Evolutionary conservation across 1,140 invertebrate species (phyloP).

Genomic region (Lasaia peninsularis): DNA sequence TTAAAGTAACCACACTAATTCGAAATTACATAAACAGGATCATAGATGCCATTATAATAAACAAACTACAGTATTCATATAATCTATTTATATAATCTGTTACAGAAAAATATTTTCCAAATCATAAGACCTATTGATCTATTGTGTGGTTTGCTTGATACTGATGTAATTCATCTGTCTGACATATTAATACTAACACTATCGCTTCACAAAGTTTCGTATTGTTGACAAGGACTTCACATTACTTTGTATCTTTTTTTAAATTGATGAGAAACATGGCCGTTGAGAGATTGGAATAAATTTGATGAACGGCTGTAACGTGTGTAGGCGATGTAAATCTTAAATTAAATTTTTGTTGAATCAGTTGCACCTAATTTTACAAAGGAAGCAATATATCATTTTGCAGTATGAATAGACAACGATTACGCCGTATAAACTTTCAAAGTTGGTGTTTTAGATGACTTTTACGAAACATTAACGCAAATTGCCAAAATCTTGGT

Average conservation of each 20-base stretch:
- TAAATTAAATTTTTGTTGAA: not conserved
- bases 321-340: constrained; percentile 25
- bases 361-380: not conserved
- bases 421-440: too few species aligned
- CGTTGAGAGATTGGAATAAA: constrained; percentile 3
- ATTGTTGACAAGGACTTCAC: not conserved
- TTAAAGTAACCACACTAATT: too few species aligned
- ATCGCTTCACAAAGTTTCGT: not conserved
- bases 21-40: too few species aligned
- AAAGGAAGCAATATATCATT: not conserved
- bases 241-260: not conserved
- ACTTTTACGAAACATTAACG: too few species aligned
- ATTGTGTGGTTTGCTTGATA: not conserved
- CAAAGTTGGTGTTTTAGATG: too few species aligned
- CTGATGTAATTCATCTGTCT: not conserved
- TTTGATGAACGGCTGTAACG: constrained; percentile 8
- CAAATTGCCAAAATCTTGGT: too few species aligned
- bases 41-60: too few species aligned
- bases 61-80: too few species aligned
- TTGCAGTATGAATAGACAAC: not conserved
- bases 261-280: not conserved
- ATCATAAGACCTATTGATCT: too few species aligned
- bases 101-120: too few species aligned
- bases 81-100: too few species aligned
- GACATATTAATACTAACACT: not conserved